phyloP scores from a whole-genome alignment of 2,888 invertebrate genomes.

The Lithophane leautieri region DNA sequence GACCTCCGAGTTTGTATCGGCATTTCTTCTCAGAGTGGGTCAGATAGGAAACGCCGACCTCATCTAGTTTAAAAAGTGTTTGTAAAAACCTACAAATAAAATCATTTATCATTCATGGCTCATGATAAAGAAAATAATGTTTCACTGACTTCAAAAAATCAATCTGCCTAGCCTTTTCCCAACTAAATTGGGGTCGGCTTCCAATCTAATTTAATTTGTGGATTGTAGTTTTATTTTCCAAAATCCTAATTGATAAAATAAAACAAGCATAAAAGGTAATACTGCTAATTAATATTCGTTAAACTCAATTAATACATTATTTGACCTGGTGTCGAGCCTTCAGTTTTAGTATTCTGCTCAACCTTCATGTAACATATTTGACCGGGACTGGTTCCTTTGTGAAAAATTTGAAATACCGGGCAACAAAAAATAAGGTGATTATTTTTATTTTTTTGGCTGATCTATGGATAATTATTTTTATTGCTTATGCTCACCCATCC shows the following conservation, averaged over 20 bases:
- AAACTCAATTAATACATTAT: background rate
- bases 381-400: background rate
- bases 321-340: background rate
- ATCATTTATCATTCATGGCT: background rate
- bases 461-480: no score
- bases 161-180: no score
- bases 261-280: background rate
- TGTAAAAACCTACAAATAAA: no score
- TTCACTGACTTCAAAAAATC: background rate
- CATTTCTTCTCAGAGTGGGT: no score
- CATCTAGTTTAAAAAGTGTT: no score
- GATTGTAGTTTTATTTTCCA: background rate
- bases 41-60: no score
- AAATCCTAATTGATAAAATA: background rate
- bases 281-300: no score
- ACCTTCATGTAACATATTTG: background rate
- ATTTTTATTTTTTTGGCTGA: no score
- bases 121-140: background rate
- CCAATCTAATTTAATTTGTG: no score
- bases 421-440: background rate
- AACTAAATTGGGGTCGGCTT: no score
- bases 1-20: no score
- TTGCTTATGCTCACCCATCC: no score
- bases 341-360: background rate
- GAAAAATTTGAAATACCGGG: background rate